Evolutionary conservation across 1,140 invertebrate species (phyloP).

Genomic region (Drosophila guanche): DNA sequence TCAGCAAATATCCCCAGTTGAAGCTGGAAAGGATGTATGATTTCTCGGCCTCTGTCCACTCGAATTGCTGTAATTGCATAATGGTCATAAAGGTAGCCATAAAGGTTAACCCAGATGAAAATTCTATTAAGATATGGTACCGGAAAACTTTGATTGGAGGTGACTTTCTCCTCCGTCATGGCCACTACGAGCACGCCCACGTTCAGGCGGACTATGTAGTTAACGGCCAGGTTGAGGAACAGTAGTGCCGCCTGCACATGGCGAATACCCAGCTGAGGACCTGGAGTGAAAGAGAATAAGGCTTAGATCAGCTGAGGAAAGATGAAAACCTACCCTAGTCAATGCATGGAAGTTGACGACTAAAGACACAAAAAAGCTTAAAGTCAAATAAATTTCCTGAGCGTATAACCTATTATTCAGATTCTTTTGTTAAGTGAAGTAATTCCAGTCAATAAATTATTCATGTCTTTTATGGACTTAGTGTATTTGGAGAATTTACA

Average conservation of each 20-base stretch:
- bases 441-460: too few relatives aligned
- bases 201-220: conserved; percentile 87
- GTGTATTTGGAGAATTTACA: too few relatives aligned
- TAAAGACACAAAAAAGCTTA: too few relatives aligned
- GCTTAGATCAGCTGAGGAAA: too few relatives aligned
- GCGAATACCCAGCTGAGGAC: conserved; percentile 84
- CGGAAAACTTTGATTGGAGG: conserved; percentile 61
- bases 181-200: conserved; percentile 89
- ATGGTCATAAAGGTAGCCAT: too few relatives aligned
- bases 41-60: conserved; percentile 84
- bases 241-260: conserved; percentile 87
- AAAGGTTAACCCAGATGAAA: neutral
- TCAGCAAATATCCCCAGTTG: conserved; percentile 87
- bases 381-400: too few relatives aligned
- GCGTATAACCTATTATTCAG: too few relatives aligned
- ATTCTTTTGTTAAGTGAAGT: too few relatives aligned
- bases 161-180: conserved; percentile 86
- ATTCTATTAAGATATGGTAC: conserved; percentile 7
- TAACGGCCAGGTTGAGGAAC: conserved; percentile 86
- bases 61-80: conserved; percentile 66
- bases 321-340: too few relatives aligned
- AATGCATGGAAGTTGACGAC: too few relatives aligned
- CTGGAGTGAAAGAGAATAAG: conserved; percentile 4
- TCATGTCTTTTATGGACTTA: too few relatives aligned
- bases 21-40: conserved; percentile 87